Evolutionary conservation across 2,888 invertebrate genomes (phyloP).

Genomic region (Mythimna pallens): DNA sequence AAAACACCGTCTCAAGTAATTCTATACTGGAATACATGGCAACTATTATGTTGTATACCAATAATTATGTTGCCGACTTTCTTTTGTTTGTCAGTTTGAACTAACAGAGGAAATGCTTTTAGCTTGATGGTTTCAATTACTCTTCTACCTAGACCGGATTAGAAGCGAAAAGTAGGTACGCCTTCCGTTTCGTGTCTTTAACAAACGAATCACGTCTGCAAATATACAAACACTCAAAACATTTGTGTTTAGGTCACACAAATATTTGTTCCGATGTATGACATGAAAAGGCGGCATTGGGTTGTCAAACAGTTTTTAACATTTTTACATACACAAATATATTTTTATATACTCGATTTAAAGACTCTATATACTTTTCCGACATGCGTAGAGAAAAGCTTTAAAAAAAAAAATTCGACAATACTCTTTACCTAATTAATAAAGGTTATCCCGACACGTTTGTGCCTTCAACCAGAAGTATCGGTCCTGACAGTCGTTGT

Average conservation of each 20-base stretch:
- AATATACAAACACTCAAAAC: conserved; percentile 24
- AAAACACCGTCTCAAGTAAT: no score
- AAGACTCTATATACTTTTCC: neutral
- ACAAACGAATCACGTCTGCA: conserved; percentile 28
- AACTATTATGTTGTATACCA: no score
- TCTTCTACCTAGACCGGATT: neutral
- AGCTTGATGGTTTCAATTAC: no score
- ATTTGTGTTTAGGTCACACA: conserved; percentile 22
- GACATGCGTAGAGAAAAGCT: neutral
- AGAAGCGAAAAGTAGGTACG: neutral
- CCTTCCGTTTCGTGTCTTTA: conserved; percentile 20
- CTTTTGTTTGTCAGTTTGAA: neutral
- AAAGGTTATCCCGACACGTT: neutral
- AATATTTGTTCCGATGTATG: conserved; percentile 38
- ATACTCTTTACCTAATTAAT: no score
- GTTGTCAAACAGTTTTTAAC: conserved; percentile 12
- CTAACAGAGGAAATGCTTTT: no score
- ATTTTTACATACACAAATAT: conserved; percentile 23
- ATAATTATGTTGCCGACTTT: neutral
- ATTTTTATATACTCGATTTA: neutral
- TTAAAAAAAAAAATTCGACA: neutral
- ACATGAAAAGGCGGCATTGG: conserved; percentile 9
- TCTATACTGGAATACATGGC: no score
- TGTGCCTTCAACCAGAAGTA: no score
- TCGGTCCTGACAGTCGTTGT: no score